These are phyloP conservation scores for Coenonympha glycerion DNA, from an alignment of 2,888 invertebrate genomes.

Conservation along the genomic window DNA sequence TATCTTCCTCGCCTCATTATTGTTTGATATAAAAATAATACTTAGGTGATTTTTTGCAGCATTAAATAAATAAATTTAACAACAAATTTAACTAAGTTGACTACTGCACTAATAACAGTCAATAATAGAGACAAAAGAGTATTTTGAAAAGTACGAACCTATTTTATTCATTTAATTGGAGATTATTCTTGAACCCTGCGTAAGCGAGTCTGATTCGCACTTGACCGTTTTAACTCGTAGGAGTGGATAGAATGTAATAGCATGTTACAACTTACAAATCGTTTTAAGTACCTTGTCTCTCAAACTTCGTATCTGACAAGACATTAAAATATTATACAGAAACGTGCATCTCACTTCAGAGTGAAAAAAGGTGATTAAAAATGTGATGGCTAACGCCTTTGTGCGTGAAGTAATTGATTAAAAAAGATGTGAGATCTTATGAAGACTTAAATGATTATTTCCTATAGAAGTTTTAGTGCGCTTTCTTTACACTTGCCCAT, in stretches of 20 bases:
- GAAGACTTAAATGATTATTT: conserved; percentile 15
- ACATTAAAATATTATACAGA: conserved; percentile 9
- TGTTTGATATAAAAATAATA: too few species aligned
- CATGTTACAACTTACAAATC: conserved; percentile 10
- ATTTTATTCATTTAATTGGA: too few species aligned
- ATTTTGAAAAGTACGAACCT: too few species aligned
- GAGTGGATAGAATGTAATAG: not conserved
- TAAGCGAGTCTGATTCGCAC: too few species aligned
- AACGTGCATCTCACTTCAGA: conserved; percentile 23
- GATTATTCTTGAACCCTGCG: too few species aligned
- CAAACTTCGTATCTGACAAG: conserved; percentile 5
- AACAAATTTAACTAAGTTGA: too few species aligned
- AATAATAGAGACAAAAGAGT: too few species aligned
- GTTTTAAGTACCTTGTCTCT: conserved; percentile 13
- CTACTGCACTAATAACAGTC: too few species aligned
- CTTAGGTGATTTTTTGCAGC: too few species aligned
- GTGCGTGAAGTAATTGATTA: conserved; percentile 2
- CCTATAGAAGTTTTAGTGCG: conserved; percentile 10
- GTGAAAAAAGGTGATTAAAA: conserved; percentile 28
- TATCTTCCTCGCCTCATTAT: too few species aligned
- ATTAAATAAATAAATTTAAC: too few species aligned
- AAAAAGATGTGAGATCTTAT: conserved; percentile 5
- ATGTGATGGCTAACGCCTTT: conserved; percentile 27
- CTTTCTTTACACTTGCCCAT: not conserved
- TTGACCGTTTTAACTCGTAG: too few species aligned